Percentiles rank a stretch among this genome's conserved stretches.
phyloP scores from a whole-genome alignment of 2,797 vertebrate genomes.

The Platalea minor region DNA sequence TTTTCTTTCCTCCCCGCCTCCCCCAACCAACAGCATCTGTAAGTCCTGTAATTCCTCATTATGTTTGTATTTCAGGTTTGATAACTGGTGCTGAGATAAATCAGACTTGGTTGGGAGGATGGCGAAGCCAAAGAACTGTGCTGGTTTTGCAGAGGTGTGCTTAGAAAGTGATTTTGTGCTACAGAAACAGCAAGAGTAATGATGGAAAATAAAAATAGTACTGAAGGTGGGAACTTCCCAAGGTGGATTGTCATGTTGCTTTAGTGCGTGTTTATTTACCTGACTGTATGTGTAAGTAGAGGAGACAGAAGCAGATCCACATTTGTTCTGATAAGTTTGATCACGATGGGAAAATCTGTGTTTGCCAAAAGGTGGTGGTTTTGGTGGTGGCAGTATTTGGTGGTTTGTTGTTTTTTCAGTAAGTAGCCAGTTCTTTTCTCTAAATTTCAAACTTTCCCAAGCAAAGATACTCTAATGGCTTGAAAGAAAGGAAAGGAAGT shows the following conservation, averaged over 20 bases:
- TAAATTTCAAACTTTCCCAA: not conserved
- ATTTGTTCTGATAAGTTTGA: not conserved
- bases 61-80: not conserved
- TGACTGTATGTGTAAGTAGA: rapidly evolving
- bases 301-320: not conserved
- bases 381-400: not conserved
- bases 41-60: not conserved
- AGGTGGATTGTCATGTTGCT: not conserved
- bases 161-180: not conserved
- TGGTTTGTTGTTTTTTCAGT: not conserved
- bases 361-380: not conserved
- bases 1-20: rapidly evolving
- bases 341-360: not conserved
- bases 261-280: not conserved
- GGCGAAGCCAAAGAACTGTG: not conserved
- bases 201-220: not conserved
- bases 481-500: not conserved
- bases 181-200: not conserved
- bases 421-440: not conserved
- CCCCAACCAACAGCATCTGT: not conserved
- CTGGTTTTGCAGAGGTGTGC: not conserved
- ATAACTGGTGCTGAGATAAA: not conserved
- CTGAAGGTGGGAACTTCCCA: not conserved
- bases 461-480: not conserved
- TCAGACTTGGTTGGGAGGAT: not conserved